Evolutionary conservation across 2,113 vertebrate species (phyloP), one percentile per base, ranked within the genome.

Genomic region (Fulica atra): DNA sequence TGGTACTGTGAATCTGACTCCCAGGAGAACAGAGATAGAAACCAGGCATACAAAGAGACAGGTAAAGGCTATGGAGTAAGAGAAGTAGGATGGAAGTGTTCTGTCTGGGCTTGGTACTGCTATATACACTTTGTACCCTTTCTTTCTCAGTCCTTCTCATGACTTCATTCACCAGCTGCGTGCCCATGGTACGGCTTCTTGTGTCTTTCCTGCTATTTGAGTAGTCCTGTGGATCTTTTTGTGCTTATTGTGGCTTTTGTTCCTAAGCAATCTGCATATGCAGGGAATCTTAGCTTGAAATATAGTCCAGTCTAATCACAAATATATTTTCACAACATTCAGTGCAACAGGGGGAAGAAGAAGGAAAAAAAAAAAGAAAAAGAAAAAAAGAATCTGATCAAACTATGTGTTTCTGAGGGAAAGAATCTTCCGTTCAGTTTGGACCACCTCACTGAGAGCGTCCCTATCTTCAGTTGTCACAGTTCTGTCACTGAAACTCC

Each of bases 291-390:
- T 48, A n/a, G 16, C 33, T 77, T 81, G 82, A 93, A 96, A 86
- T 60, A 13, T n/a, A 88, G 79, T 82, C 89, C 95, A 68, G 46
- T 53, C 38, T 94, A 83, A 92, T 95, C 79, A 86, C 56, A 90
- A 66, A 71, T 50, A n/a, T 70, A 35, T 28, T 71, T 70, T 56
- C 28, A 24, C 51, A 71, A 65, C 13, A 59, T 48, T 85, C 24
- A 28, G 13, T 68, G 53, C n/a, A 88, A 56, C 38, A 25, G 35
- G 17, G 23, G 28, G 29, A 60, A 31, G 25, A n/a, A 77, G 24
- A 13, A 56, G 16, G 57, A 12, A 26, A 24, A 42, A 28, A 7
- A 21, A 70, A 25, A 64, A 44, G 7, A 44, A 44, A 44, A 44
- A 42, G 14, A 44, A 46, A 46, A 46, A 46, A 46, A 46, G 44